Evolutionary conservation across 2,888 invertebrate species (phyloP).

Genomic region (Nomada hirtipes): DNA sequence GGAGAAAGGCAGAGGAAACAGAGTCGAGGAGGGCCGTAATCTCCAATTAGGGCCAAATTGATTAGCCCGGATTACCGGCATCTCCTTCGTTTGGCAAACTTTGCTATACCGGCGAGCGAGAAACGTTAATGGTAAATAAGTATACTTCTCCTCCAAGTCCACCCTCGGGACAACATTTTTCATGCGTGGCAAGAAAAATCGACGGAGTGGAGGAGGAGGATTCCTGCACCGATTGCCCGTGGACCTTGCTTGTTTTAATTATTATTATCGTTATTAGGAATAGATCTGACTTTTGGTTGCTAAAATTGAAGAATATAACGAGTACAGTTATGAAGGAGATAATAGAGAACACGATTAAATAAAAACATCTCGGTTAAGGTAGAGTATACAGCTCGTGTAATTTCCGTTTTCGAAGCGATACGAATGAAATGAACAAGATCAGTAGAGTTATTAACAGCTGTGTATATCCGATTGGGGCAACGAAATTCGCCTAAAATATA

Average conservation of each 20-base stretch:
- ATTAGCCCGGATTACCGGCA: slow-evolving; percentile 81
- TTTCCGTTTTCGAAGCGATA: too few relatives aligned
- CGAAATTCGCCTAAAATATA: too few relatives aligned
- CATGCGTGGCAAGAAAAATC: not conserved
- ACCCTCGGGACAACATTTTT: slow-evolving; percentile 18
- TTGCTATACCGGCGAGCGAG: slow-evolving; percentile 38
- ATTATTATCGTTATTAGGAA: too few relatives aligned
- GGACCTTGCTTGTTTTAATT: not conserved
- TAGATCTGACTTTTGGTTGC: too few relatives aligned
- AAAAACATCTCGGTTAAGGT: too few relatives aligned
- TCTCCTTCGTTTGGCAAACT: slow-evolving; percentile 45
- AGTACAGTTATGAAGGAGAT: too few relatives aligned
- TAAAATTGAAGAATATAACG: too few relatives aligned
- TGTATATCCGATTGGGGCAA: too few relatives aligned
- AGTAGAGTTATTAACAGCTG: too few relatives aligned
- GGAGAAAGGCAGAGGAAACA: slow-evolving; percentile 1
- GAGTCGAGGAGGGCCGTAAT: slow-evolving; percentile 75
- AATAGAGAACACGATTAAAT: too few relatives aligned
- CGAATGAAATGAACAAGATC: too few relatives aligned
- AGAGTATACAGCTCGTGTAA: too few relatives aligned
- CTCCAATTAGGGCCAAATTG: slow-evolving; percentile 83
- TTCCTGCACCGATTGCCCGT: not conserved
- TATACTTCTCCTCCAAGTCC: slow-evolving; percentile 10
- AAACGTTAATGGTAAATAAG: slow-evolving; percentile 43
- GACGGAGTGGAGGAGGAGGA: not conserved